Conservation (phyloP, 1,140 invertebrate species). For the Papilio xuthus region DNA sequence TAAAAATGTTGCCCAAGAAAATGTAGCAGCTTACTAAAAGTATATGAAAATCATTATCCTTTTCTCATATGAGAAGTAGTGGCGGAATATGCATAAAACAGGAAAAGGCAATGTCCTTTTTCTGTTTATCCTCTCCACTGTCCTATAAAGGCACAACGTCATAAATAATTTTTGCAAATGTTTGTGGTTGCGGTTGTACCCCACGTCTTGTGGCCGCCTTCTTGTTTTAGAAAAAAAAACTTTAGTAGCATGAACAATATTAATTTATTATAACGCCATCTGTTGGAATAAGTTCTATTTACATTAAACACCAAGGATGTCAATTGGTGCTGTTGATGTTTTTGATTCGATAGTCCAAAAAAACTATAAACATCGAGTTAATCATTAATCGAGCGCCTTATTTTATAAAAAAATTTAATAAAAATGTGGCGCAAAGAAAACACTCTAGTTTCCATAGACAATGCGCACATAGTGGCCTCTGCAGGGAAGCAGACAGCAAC, state of each 20-base stretch:
- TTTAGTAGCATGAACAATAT: neutral
- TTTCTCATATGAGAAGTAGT: too few relatives aligned
- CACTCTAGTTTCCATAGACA: conserved; percentile 36
- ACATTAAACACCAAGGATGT: neutral
- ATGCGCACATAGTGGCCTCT: conserved; percentile 43
- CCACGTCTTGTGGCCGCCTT: neutral
- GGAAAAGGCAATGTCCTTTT: too few relatives aligned
- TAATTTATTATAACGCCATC: conserved; percentile 3
- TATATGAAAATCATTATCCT: too few relatives aligned
- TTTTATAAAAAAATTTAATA: neutral
- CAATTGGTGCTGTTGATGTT: neutral
- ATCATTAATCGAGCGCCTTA: too few relatives aligned
- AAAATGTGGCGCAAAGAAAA: neutral
- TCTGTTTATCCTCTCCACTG: too few relatives aligned
- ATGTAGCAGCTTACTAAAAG: too few relatives aligned
- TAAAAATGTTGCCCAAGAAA: too few relatives aligned
- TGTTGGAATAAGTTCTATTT: neutral
- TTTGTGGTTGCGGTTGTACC: neutral
- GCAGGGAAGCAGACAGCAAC: conserved; percentile 38
- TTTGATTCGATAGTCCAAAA: neutral
- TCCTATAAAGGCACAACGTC: too few relatives aligned
- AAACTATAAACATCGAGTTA: neutral
- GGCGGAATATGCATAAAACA: too few relatives aligned
- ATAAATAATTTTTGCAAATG: neutral
- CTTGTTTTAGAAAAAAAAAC: neutral